These are phyloP conservation scores for Camarhynchus parvulus DNA, from an alignment of 2,113 vertebrate genomes.

Conservation along the genomic window DNA sequence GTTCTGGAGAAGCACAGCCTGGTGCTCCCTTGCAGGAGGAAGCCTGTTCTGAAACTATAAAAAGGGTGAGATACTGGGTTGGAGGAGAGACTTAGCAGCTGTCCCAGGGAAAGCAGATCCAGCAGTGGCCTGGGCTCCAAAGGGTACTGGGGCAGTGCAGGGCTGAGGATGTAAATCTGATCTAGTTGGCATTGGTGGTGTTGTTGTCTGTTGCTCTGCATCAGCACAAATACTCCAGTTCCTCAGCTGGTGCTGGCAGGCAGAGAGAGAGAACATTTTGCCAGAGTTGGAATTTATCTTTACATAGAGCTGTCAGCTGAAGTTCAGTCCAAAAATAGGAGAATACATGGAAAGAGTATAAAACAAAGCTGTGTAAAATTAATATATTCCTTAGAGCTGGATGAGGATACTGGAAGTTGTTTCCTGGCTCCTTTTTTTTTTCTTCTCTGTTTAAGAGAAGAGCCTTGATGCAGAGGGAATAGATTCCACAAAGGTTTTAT, in stretches of 20 bases:
- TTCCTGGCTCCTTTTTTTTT: not conserved
- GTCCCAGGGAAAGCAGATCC: not conserved
- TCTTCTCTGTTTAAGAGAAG: not conserved
- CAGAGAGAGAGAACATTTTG: not conserved
- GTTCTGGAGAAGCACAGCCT: not conserved
- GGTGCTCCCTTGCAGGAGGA: not conserved
- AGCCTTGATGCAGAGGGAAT: not conserved
- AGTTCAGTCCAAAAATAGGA: not conserved
- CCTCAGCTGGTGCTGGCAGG: not conserved
- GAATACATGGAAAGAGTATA: not conserved
- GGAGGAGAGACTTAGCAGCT: not conserved
- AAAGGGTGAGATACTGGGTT: not conserved
- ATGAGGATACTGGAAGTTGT: not conserved
- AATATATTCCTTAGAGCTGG: not conserved
- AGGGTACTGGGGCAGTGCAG: not conserved
- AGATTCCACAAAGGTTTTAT: not conserved
- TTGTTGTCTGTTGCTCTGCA: not conserved
- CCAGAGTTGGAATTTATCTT: not conserved
- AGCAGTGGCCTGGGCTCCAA: not conserved
- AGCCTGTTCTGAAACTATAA: not conserved
- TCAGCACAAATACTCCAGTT: not conserved
- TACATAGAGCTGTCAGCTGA: not conserved
- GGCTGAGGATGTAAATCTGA: accelerated
- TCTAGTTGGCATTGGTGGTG: not conserved
- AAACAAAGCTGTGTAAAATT: not conserved